Evolutionary conservation across 2,888 invertebrate genomes (phyloP).

Genomic region (Troides helena): DNA sequence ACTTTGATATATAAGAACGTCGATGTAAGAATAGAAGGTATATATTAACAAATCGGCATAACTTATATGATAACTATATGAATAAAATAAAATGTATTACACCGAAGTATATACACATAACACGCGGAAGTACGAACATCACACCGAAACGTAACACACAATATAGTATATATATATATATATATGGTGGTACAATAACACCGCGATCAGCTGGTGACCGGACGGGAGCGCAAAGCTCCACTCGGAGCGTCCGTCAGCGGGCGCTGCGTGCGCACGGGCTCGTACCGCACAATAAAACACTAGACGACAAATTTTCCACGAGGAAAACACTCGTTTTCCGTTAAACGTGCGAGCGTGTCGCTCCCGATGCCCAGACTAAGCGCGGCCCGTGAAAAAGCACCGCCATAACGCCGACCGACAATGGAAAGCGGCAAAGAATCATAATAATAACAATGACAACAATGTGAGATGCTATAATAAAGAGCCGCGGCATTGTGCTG

Average conservation of each 20-base stretch:
- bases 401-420: constrained; percentile 79
- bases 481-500: constrained; percentile 78
- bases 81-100: background rate
- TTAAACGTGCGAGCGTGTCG: constrained; percentile 78
- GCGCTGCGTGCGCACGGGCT: constrained; percentile 60
- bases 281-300: constrained; percentile 53
- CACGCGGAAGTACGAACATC: background rate
- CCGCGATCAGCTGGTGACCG: constrained; percentile 46
- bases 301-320: constrained; percentile 64
- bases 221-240: constrained; percentile 33
- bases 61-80: background rate
- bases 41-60: background rate
- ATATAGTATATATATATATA: constrained; percentile 31
- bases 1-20: no score
- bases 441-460: constrained; percentile 82
- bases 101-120: background rate
- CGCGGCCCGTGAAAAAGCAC: constrained; percentile 80
- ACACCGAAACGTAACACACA: constrained; percentile 14
- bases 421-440: constrained; percentile 81
- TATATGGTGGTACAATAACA: constrained; percentile 24
- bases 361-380: constrained; percentile 79
- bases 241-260: constrained; percentile 37
- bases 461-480: constrained; percentile 81
- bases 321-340: constrained; percentile 76
- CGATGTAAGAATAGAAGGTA: background rate